Evolutionary conservation across 30 jellyfish, hydroid and myxozoan species (phyloP).

Genomic region (Aurelia coerulea): DNA sequence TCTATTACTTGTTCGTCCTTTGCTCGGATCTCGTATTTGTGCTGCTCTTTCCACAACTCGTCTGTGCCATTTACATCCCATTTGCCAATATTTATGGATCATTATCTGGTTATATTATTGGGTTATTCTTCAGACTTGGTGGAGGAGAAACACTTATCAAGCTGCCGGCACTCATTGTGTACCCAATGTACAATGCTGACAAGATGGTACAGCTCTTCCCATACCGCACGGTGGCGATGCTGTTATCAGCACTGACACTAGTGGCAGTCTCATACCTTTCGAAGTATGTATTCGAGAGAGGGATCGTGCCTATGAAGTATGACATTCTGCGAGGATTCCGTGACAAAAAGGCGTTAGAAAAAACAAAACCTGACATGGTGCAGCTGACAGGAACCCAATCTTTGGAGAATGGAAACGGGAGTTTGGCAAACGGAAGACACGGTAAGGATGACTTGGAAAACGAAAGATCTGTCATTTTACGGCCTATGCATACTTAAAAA

Average conservation of each 20-base stretch:
- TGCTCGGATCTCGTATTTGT: conserved; percentile 81
- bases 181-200: conserved; percentile 63
- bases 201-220: conserved; percentile 53
- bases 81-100: conserved; percentile 72
- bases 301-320: conserved; percentile 43
- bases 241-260: conserved; percentile 56
- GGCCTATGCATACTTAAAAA: no score
- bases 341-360: not conserved
- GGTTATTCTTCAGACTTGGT: conserved; percentile 68
- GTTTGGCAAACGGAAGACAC: no score
- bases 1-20: conserved; percentile 72
- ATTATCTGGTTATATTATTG: conserved; percentile 42
- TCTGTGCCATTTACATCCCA: conserved; percentile 73
- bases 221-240: conserved; percentile 84
- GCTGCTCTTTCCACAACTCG: conserved; percentile 73
- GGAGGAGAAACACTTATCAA: conserved; percentile 75
- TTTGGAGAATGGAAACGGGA: no score
- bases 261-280: conserved; percentile 63
- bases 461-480: no score
- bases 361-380: no score
- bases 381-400: no score
- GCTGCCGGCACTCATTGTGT: conserved; percentile 57
- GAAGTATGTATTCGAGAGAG: conserved; percentile 51
- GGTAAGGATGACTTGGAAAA: no score
- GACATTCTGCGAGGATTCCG: conserved; percentile 60